These are phyloP conservation scores for Semicossyphus pulcher DNA, from an alignment of 2,113 vertebrate genomes.

Conservation along the genomic window DNA sequence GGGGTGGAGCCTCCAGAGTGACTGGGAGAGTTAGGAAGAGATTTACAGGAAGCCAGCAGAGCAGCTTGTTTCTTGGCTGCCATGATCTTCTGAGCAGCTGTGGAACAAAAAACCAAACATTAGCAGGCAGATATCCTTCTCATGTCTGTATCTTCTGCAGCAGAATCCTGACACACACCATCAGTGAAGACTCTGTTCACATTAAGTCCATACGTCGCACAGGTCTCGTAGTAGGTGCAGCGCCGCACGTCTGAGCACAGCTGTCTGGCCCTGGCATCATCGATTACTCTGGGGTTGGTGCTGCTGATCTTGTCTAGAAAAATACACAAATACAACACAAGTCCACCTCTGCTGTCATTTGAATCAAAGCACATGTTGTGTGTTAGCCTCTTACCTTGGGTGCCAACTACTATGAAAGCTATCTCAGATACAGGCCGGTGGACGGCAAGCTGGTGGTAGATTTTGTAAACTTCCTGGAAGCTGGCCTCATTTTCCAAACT, in stretches of 20 bases:
- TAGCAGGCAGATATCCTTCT: not conserved
- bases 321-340: not conserved
- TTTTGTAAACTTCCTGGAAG: constrained; percentile 91
- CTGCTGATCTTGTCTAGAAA: constrained; percentile 93
- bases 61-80: constrained; percentile 92
- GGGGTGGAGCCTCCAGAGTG: constrained; percentile 93
- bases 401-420: constrained; percentile 91
- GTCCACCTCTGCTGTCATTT: not conserved
- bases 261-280: constrained; percentile 89
- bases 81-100: constrained; percentile 94
- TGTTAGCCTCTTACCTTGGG: constrained; percentile 86
- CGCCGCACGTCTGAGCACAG: constrained; percentile 91
- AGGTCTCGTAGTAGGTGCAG: constrained; percentile 96
- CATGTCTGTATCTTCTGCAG: not conserved
- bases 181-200: constrained; percentile 95
- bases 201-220: constrained; percentile 96
- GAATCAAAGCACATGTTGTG: not conserved
- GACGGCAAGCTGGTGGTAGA: constrained; percentile 86
- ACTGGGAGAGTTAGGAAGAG: constrained; percentile 94
- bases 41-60: constrained; percentile 93
- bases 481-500: constrained; percentile 96
- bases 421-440: constrained; percentile 84
- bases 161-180: constrained; percentile 71
- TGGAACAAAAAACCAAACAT: not conserved
- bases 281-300: constrained; percentile 90